phyloP scores from a whole-genome alignment of 2,797 vertebrate genomes.

The Bradypus variegatus region DNA sequence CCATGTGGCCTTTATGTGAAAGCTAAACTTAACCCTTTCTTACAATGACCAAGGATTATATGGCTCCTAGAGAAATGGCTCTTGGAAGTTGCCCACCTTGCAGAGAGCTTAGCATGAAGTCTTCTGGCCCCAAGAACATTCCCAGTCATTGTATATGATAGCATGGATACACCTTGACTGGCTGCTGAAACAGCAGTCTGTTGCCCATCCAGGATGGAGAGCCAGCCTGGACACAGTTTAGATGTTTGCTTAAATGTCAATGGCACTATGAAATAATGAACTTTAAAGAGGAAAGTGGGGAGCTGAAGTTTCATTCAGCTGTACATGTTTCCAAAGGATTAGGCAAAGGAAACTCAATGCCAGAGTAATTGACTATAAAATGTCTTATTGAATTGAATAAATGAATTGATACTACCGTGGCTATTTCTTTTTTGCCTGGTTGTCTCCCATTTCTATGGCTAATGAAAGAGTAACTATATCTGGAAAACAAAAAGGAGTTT shows the following conservation, averaged over 20 bases:
- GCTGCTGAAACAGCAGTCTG: background rate
- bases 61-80: background rate
- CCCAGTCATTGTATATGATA: background rate
- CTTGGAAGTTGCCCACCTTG: slow-evolving; percentile 2
- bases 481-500: slow-evolving; percentile 16
- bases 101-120: background rate
- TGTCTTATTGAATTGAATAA: slow-evolving; percentile 19
- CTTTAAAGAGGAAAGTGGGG: background rate
- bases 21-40: no score
- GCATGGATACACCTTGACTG: background rate
- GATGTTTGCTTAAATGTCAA: background rate
- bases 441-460: slow-evolving; percentile 23
- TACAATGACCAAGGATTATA: background rate
- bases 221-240: background rate
- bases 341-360: background rate
- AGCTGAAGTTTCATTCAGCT: background rate
- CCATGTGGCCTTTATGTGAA: no score
- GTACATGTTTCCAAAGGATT: background rate
- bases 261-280: background rate
- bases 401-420: background rate
- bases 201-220: background rate
- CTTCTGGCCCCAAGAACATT: background rate
- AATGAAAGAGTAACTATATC: background rate
- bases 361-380: background rate
- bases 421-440: background rate